Evolutionary conservation across 1,140 invertebrate species (phyloP), one percentile per base, ranked within the genome.

Genomic region (Drosophila micromelanica): DNA sequence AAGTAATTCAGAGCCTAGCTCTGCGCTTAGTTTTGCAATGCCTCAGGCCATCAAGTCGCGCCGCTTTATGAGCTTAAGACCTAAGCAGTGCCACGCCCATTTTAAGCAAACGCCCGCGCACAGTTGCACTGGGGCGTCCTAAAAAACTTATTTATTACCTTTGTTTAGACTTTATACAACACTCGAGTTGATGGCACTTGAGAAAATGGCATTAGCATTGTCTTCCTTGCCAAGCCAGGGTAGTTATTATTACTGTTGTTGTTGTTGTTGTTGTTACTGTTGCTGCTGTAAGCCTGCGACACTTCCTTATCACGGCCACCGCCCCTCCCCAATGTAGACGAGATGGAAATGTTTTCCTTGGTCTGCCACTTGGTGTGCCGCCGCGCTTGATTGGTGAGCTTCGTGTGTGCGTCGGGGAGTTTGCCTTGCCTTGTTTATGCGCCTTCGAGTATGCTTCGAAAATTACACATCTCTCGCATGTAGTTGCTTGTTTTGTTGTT

Each of bases 141-240:
- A 64, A 75, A 75, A 60, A 85, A 80, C 80, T 85, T 85, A 85
- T 85, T 85, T 85, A 85, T 85, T 85, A 85, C 76, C 80, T 85
- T 85, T 85, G 80, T 80, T 85, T 85, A 71, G 77, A 85, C 80
- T 85, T 85, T 85, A 85, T 85, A 85, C 64, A 84, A 71, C 77
- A 80, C 76, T 70, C 48, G 38, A 43, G 77, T 52, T 80, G 80
- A 85, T 77, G 80, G 77, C 80, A 84, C 80, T 84, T 84, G 76
- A 73, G 76, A 60, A 72, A 84, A 84, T 79, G 72, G 67, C 80
- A 82, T 82, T 84, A 82, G 79, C 80, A 84, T 84, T 85, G 80
- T 84, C 80, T 63, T 63, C 11, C 23, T 20, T 13, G 13, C 37
- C 76, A 38, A 46, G 12, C 46, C 30, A n/a, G 30, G 20, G 15